Base-by-base conservation (phyloP, 2,888 invertebrate genomes). In the Eupithecia subumbrata region DNA sequence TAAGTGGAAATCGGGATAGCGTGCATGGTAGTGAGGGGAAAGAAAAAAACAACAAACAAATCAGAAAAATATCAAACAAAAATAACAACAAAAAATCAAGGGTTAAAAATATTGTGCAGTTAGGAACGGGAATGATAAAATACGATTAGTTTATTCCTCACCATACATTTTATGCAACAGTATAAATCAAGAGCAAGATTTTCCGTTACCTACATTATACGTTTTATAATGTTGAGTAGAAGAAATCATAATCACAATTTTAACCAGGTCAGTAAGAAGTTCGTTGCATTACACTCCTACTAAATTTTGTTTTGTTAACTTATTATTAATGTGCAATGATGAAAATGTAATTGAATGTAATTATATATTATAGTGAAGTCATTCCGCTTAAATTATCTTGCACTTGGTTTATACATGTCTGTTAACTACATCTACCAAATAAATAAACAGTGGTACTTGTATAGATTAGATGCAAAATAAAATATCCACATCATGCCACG, bases 1-100 rank as follows among this genome's bases (percentile, higher is more conserved):
- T 90, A 87, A 89, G 88, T 88, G 89, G 89, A 91, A 88, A 77
- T 76, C 75, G 85, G 93, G 92, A 91, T 81, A 89, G 86, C 95
- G 95, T 95, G 95, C 95, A 93, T 84, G 88, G 93, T 90, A 88
- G 91, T 92, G 88, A 91, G 92, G 91, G 90, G 89, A 89, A 89
- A 87, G 89, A 91, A 92, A 91, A 94, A 94, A 94, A 95, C 91
- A 95, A 94, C 92, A 94, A 93, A 93, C 91, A 93, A 93, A 95
- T 93, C 91, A 94, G 93, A 94, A 82, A 91, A 92, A 94, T 89
- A 87, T 93, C 91, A 94, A 92, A 94, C 91, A 91, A 92, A 92
- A 91, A 60, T 85, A 91, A 91, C 87, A 83, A 86, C 84, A 89
- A 89, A 86, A 43, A 86, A 86, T 83, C 79, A 83, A 84, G 83